Base-by-base conservation (phyloP, 2,113 vertebrate species). In the Amblyornis subalaris region DNA sequence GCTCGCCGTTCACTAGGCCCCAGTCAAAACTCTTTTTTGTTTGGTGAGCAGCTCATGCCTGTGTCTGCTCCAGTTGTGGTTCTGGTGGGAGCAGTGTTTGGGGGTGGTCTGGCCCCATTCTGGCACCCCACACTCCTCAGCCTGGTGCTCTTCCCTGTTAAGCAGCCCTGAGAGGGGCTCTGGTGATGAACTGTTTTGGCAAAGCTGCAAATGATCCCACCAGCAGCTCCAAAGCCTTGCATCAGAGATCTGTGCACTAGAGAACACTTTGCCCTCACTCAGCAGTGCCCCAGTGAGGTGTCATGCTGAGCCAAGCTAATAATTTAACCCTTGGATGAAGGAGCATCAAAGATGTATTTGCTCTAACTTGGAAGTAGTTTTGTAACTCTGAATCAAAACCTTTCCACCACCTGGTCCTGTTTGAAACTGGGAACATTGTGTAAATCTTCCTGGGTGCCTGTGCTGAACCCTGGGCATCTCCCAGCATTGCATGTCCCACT, bases 91-190 rank as follows among this genome's bases (percentile, higher is more conserved):
- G 25, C 50, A 33, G 73, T 6, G 35, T 66, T 45, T 58, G 61
- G 53, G 75, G 23, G 7, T 36, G n/a, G 7, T 57, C 22, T 62
- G 86, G 45, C 33, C 45, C 22, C 36, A 12, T 60, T 36, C 14
- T 45, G 44, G 29, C 47, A 25, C 14, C 29, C 47, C 23, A 21
- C 2, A 2, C 11, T 67, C 31, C 53, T 21, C 2, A 8, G 51
- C 57, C 47, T 0, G 0, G 42, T 1, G 7, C 38, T 45, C 2
- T 35, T 35, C 84, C 23, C 23, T 38, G 53, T 47, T 20, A 9
- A 23, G 38, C 26, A 57, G 6, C 10, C 16, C 58, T 2, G 2
- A 83, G 69, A 83, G 69, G 17, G 45, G 36, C 51, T 74, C 47
- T 17, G 57, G 38, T 60, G 74, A 61, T n/a, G 50, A 77, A 4